Percentiles rank a stretch among this genome's conserved stretches.
These are phyloP conservation scores for Elaeidobius kamerunicus DNA, from an alignment of 2,888 invertebrate genomes.

Conservation along the genomic window DNA sequence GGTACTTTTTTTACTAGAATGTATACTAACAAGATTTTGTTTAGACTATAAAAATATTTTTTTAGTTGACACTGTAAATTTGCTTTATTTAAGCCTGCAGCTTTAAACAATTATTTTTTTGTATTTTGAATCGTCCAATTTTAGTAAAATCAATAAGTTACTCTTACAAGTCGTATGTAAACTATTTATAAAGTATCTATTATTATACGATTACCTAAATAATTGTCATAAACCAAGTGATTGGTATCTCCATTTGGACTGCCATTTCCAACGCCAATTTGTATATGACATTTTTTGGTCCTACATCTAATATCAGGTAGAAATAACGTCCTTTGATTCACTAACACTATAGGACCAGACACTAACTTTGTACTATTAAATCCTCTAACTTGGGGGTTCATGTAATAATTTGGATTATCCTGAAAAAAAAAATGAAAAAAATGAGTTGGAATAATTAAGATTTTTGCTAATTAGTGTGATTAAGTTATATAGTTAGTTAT, in stretches of 20 bases:
- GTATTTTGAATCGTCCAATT: no score
- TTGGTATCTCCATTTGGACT: conserved; percentile 9
- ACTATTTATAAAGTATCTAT: no score
- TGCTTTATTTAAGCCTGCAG: not conserved
- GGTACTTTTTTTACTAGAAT: no score
- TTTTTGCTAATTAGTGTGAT: no score
- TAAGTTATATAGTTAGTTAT: no score
- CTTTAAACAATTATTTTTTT: no score
- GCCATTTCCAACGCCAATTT: conserved; percentile 38
- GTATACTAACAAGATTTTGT: no score
- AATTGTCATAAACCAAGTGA: conserved; percentile 3
- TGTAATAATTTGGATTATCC: not conserved
- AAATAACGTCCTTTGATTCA: conserved; percentile 37
- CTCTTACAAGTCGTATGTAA: not conserved
- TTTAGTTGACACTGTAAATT: not conserved
- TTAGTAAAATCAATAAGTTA: not conserved
- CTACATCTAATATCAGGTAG: conserved; percentile 37
- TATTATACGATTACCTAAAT: conserved; percentile 12
- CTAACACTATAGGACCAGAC: conserved; percentile 37
- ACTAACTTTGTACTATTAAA: conserved; percentile 31
- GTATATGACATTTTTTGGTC: conserved; percentile 29
- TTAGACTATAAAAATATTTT: not conserved
- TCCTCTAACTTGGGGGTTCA: conserved; percentile 28
- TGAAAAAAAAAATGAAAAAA: conserved; percentile 8
- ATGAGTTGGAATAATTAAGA: no score